These are phyloP conservation scores for Trichonephila clavipes DNA, from an alignment of 1,140 invertebrate genomes.

Conservation along the genomic window DNA sequence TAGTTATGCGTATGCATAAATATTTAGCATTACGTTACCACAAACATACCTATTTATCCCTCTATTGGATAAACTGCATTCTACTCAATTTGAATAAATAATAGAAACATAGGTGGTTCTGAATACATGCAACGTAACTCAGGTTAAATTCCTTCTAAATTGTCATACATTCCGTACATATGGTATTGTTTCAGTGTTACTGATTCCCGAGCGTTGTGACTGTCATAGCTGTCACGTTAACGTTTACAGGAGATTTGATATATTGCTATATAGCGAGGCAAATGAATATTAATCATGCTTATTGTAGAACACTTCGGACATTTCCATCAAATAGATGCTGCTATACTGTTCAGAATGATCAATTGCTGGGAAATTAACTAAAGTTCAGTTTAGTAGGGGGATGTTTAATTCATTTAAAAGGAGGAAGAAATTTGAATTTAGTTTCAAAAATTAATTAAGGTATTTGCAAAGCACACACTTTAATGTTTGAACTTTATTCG, in stretches of 20 bases:
- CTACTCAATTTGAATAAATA: neutral
- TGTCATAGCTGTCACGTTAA: conserved; percentile 2
- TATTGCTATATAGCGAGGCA: neutral
- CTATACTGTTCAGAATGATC: neutral
- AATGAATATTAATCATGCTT: conserved; percentile 36
- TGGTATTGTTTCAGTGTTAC: neutral
- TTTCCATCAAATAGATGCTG: neutral
- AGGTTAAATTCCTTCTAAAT: neutral
- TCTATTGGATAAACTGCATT: no score
- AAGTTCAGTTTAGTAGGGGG: neutral
- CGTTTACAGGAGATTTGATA: conserved; percentile 9
- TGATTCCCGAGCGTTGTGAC: neutral
- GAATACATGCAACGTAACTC: neutral
- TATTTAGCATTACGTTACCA: neutral
- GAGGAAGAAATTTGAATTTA: neutral
- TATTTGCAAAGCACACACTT: neutral
- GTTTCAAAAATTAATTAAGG: neutral
- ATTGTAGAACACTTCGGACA: conserved; percentile 29
- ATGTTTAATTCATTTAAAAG: neutral
- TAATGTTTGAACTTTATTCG: neutral
- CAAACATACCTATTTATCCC: no score
- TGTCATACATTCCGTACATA: neutral
- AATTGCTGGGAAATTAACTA: neutral
- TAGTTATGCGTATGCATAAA: no score
- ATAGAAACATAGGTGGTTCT: neutral